Base-by-base conservation (phyloP, 2,797 vertebrate genomes). In the Petrocephalus schoutedeni region DNA sequence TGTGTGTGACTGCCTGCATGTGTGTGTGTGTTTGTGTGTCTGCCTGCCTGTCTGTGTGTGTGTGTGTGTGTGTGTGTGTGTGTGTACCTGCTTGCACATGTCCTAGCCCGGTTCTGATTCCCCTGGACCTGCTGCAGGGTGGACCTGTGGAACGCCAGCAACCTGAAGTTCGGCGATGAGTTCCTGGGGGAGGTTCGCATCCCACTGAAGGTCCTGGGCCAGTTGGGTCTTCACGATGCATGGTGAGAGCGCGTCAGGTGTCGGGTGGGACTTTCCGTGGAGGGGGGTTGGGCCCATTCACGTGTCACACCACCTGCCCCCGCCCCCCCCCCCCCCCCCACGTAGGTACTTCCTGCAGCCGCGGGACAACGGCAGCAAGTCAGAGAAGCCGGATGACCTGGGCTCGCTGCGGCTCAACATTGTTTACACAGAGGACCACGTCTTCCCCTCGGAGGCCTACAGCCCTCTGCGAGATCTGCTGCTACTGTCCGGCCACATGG, bases 341-440 rank as follows among this genome's bases (percentile, higher is more conserved):
- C 3, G n/a, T 93, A 99, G 98, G 98, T 99, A 99, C 96, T 99
- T 97, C 90, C 96, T 99, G 87, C 98, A 97, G 93, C 98, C 98
- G 67, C 95, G 98, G 92, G 98, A 99, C 93, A 98, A 97, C 0
- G 97, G 98, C 84, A 95, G 97, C 83, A 99, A 98, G 91, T 96
- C 96, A 0, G 92, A 98, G 91, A 99, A 99, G 93, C 97, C 97
- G 0, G 98, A 98, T 45, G 98, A 99, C 88, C 95, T 99, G 0
- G 98, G 98, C 88, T 99, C 98, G 36, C 94, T 99, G 91, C 95
- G 98, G 90, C 92, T 99, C 90, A 99, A 99, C 89, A 97, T 99
- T 61, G 96, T 99, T 94, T 99, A 99, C 95, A 99, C 98, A 0
- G 98, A 99, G 91, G 98, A 99, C 93, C 98, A 99, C 10, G 98